Conservation (phyloP, 2,888 invertebrate species). For the Lacanobia oleracea region DNA sequence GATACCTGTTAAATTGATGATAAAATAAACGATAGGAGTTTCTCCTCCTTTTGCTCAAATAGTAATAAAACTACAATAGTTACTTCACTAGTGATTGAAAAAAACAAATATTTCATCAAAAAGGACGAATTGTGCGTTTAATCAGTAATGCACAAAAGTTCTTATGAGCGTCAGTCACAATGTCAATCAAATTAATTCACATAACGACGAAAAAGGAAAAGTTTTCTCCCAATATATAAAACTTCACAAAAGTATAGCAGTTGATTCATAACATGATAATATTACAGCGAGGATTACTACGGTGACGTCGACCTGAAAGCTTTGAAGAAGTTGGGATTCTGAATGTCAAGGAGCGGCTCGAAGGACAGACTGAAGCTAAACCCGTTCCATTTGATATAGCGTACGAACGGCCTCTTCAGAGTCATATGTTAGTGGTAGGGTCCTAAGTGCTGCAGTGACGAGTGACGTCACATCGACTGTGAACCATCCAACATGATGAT, state of each 20-base stretch:
- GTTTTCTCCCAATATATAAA: background rate
- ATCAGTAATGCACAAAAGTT: constrained; percentile 6
- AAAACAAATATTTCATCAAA: background rate
- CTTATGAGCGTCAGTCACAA: background rate
- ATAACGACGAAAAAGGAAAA: background rate
- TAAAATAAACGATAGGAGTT: background rate
- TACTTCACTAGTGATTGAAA: background rate
- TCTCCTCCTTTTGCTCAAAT: background rate
- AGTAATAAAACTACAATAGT: background rate
- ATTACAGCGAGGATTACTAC: constrained; percentile 97
- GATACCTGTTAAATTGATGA: background rate
- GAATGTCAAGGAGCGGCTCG: constrained; percentile 89
- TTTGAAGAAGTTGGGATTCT: constrained; percentile 95
- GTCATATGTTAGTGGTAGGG: constrained; percentile 54
- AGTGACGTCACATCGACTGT: constrained; percentile 49
- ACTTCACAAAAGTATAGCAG: constrained; percentile 14
- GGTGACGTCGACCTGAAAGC: constrained; percentile 97
- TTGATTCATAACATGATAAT: constrained; percentile 55
- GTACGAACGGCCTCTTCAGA: constrained; percentile 70
- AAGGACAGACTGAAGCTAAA: constrained; percentile 88
- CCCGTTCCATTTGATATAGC: constrained; percentile 81
- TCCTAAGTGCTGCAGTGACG: constrained; percentile 38
- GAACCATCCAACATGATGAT: constrained; percentile 52
- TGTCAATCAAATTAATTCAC: background rate
- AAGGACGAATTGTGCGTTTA: constrained; percentile 1